Evolutionary conservation across 2,797 vertebrate genomes (phyloP).

Genomic region (Myiothlypis chrysogaster): DNA sequence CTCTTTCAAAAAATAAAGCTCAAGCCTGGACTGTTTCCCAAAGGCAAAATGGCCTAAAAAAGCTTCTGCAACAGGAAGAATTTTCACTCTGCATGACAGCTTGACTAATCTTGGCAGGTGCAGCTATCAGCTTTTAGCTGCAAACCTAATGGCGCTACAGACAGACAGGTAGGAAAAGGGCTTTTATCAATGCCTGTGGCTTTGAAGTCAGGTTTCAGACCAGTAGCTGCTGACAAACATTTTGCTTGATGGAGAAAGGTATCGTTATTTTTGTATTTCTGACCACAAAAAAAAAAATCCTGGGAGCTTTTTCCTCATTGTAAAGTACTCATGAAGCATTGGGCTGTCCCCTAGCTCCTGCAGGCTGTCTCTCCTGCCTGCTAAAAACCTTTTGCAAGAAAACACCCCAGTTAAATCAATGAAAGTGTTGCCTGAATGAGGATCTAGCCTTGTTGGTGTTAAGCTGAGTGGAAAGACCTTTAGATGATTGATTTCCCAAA

Average conservation of each 20-base stretch:
- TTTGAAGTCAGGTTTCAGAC: constrained; percentile 2
- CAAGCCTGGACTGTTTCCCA: background rate
- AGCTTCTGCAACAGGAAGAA: background rate
- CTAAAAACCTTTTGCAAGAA: background rate
- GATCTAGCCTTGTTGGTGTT: background rate
- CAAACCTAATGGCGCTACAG: background rate
- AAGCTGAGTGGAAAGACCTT: constrained; percentile 11
- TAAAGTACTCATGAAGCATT: background rate
- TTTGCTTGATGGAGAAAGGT: background rate
- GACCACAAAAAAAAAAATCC: background rate
- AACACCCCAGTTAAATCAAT: background rate
- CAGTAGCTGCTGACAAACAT: background rate
- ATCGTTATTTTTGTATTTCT: background rate
- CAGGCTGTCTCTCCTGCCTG: background rate
- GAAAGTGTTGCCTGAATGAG: background rate
- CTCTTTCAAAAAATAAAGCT: background rate
- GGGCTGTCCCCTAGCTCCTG: background rate
- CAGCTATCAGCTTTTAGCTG: background rate
- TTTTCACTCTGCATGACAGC: background rate
- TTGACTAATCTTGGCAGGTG: background rate
- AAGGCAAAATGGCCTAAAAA: background rate
- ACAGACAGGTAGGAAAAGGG: background rate
- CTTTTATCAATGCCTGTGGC: background rate
- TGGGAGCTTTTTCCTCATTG: background rate
- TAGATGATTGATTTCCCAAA: constrained; percentile 20